Percentiles rank a stretch among this genome's conserved stretches.
These are phyloP conservation scores for Empidonax traillii DNA, from an alignment of 2,113 vertebrate genomes.

Conservation along the genomic window DNA sequence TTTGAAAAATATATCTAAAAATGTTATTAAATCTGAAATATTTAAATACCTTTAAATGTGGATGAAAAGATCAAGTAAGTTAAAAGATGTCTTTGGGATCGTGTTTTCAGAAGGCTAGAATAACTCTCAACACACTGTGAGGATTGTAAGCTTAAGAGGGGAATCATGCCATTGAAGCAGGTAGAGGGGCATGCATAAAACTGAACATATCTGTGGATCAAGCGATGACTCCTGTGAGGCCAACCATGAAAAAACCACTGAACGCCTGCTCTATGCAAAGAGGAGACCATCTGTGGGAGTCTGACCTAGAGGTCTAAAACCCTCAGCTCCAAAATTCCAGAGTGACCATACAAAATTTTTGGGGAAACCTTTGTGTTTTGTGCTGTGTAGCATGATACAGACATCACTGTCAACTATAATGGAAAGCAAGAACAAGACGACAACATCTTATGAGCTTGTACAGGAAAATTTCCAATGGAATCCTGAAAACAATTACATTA, in stretches of 20 bases:
- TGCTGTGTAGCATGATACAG: neutral
- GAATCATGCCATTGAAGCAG: fast-evolving
- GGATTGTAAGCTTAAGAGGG: neutral
- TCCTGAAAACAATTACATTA: neutral
- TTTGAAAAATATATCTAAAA: neutral
- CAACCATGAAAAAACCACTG: neutral
- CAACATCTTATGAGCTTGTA: neutral
- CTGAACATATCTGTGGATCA: neutral
- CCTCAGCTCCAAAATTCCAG: neutral
- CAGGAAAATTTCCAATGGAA: neutral
- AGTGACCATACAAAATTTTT: neutral
- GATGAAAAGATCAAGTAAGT: neutral
- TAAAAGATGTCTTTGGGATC: neutral
- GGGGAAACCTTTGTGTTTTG: neutral
- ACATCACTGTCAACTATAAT: neutral
- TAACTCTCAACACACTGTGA: neutral
- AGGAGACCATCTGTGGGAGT: neutral
- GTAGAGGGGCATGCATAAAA: neutral
- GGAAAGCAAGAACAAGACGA: neutral
- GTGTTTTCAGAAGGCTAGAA: neutral
- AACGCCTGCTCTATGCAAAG: neutral
- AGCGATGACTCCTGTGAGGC: neutral
- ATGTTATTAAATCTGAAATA: neutral
- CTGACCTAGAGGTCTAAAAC: neutral
- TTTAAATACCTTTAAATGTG: neutral